phyloP scores from a whole-genome alignment of 2,888 invertebrate species.

The Thymelicus acteon region DNA sequence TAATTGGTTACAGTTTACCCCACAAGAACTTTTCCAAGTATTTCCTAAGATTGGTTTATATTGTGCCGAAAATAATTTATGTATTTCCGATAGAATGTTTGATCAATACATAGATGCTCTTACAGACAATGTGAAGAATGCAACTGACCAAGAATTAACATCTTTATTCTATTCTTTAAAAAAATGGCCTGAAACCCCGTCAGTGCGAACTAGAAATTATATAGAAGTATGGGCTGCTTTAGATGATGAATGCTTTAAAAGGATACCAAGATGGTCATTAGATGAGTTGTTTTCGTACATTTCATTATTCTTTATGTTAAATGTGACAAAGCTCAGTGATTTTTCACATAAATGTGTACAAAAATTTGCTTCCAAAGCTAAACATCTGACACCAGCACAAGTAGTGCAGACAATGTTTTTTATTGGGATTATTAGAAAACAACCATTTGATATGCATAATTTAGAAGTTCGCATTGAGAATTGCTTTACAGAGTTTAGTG shows the following conservation, averaged over 20 bases:
- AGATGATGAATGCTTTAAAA: conserved; percentile 86
- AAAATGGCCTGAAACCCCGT: conserved; percentile 79
- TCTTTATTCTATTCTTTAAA: conserved; percentile 78
- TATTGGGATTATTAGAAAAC: conserved; percentile 84
- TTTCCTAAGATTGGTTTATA: conserved; percentile 65
- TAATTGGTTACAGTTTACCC: conserved; percentile 59
- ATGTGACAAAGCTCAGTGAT: conserved; percentile 81
- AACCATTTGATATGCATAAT: conserved; percentile 86
- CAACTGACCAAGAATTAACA: conserved; percentile 85
- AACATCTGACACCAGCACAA: conserved; percentile 85
- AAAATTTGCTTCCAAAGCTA: conserved; percentile 83
- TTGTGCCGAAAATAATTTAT: conserved; percentile 60
- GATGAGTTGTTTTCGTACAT: conserved; percentile 84
- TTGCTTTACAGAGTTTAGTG: conserved; percentile 80
- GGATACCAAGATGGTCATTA: conserved; percentile 75
- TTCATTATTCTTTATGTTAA: conserved; percentile 87
- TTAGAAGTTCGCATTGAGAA: conserved; percentile 85
- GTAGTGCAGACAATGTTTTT: conserved; percentile 88
- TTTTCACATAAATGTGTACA: conserved; percentile 82
- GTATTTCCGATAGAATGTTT: conserved; percentile 69
- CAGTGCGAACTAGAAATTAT: conserved; percentile 84
- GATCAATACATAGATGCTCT: conserved; percentile 70
- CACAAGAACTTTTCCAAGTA: conserved; percentile 57
- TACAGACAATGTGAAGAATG: conserved; percentile 79
- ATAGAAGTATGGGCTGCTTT: conserved; percentile 87